Evolutionary conservation across 1,140 invertebrate genomes (phyloP).

Genomic region (Lerema accius): DNA sequence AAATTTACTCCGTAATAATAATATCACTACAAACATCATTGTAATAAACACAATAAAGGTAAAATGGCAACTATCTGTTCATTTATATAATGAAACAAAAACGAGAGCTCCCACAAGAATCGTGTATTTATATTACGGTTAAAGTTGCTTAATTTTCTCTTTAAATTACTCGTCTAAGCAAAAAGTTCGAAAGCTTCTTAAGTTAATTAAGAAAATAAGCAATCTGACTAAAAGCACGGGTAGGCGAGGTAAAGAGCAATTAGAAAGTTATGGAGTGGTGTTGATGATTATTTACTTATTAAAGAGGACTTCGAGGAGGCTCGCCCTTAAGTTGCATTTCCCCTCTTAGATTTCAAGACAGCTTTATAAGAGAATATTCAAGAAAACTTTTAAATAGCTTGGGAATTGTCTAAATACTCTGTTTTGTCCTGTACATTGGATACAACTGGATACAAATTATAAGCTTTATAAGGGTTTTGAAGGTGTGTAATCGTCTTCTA

Average conservation of each 20-base stretch:
- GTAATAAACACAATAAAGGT: too few species aligned
- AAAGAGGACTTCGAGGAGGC: conserved; percentile 41
- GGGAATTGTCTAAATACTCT: too few species aligned
- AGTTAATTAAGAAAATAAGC: conserved; percentile 75
- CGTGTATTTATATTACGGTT: background rate
- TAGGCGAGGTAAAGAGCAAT: conserved; percentile 72
- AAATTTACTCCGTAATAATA: too few species aligned
- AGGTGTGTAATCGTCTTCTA: too few species aligned
- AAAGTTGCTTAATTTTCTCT: conserved; percentile 9
- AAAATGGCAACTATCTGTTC: too few species aligned
- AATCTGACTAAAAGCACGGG: conserved; percentile 73
- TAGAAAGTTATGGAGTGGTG: conserved; percentile 72
- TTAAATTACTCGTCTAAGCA: conserved; percentile 25
- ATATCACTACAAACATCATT: too few species aligned
- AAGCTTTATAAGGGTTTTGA: too few species aligned
- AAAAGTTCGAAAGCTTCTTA: conserved; percentile 55
- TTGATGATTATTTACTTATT: conserved; percentile 68
- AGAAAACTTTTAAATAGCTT: background rate
- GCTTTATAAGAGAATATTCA: background rate
- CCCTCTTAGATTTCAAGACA: background rate
- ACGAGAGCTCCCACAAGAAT: too few species aligned
- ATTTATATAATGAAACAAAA: too few species aligned
- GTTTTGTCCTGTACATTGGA: too few species aligned
- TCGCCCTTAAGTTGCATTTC: conserved; percentile 8
- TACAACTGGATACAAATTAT: too few species aligned